phyloP scores from a whole-genome alignment of 2,888 invertebrate genomes.

The Rotaria sp. region DNA sequence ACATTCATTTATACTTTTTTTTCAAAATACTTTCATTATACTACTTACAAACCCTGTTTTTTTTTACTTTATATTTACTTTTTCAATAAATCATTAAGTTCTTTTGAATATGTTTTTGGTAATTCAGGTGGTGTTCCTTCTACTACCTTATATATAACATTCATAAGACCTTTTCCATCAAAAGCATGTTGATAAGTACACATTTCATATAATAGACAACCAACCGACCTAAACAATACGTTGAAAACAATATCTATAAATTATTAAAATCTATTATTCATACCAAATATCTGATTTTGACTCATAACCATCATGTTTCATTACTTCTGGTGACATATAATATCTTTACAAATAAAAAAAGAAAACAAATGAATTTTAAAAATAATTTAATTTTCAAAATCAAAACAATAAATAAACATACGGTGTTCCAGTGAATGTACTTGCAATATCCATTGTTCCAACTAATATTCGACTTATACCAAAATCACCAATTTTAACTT shows the following conservation, averaged over 20 bases:
- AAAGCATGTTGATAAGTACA: slow-evolving; percentile 54
- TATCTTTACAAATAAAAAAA: slow-evolving; percentile 39
- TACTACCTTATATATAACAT: slow-evolving; percentile 55
- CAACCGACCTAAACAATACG: slow-evolving; percentile 51
- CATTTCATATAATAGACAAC: slow-evolving; percentile 55
- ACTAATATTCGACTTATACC: slow-evolving; percentile 55
- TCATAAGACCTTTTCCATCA: slow-evolving; percentile 53
- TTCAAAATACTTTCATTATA: no score
- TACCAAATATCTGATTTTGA: slow-evolving; percentile 56
- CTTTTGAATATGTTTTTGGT: slow-evolving; percentile 49
- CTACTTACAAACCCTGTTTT: no score
- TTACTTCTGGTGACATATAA: slow-evolving; percentile 56
- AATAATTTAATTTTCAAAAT: not conserved
- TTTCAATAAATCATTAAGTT: slow-evolving; percentile 50
- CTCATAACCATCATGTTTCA: slow-evolving; percentile 56
- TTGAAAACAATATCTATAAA: not conserved
- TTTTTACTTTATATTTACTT: slow-evolving; percentile 45
- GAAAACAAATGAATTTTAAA: not conserved
- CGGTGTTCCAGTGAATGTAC: slow-evolving; percentile 55
- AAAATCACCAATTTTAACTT: slow-evolving; percentile 56
- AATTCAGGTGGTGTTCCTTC: slow-evolving; percentile 51
- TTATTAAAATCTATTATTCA: slow-evolving; percentile 38
- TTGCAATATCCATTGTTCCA: slow-evolving; percentile 54
- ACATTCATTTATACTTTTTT: no score
- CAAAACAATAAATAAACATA: slow-evolving; percentile 40